Evolutionary conservation across 1,140 invertebrate species (phyloP).

Genomic region (Spodoptera litura): DNA sequence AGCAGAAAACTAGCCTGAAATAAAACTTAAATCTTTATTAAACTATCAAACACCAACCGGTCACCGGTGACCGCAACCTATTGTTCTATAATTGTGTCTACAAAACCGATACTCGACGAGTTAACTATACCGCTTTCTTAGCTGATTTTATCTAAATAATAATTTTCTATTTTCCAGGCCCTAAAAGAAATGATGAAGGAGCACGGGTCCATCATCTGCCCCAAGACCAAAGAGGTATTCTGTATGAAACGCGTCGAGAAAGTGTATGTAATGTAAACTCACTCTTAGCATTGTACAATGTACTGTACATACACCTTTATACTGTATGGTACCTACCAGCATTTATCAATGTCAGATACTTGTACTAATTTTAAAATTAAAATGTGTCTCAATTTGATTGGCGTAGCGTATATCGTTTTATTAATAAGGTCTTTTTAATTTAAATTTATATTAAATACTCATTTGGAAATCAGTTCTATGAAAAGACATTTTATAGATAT

Average conservation of each 20-base stretch:
- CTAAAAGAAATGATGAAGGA: constrained; percentile 95
- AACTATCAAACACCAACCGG: too few relatives aligned
- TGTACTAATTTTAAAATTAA: neutral
- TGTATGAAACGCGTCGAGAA: constrained; percentile 96
- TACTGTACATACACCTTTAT: neutral
- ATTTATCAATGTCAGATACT: constrained; percentile 8
- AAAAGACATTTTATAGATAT: too few relatives aligned
- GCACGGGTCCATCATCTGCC: constrained; percentile 96
- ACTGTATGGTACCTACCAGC: constrained; percentile 3
- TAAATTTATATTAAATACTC: neutral
- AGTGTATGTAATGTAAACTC: constrained; percentile 96
- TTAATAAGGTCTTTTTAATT: neutral
- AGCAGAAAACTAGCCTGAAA: too few relatives aligned
- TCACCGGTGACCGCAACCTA: too few relatives aligned
- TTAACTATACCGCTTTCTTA: too few relatives aligned
- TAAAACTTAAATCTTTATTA: too few relatives aligned
- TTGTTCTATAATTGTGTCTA: too few relatives aligned
- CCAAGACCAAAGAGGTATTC: constrained; percentile 96
- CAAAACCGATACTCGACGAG: too few relatives aligned
- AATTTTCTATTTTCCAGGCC: constrained; percentile 86
- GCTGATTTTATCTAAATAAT: too few relatives aligned
- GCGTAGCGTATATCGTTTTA: neutral
- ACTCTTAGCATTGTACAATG: neutral
- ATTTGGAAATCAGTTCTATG: neutral
- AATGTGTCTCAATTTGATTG: neutral